Evolutionary conservation across 1,140 invertebrate species (phyloP).

Genomic region (Solenopsis fugax): DNA sequence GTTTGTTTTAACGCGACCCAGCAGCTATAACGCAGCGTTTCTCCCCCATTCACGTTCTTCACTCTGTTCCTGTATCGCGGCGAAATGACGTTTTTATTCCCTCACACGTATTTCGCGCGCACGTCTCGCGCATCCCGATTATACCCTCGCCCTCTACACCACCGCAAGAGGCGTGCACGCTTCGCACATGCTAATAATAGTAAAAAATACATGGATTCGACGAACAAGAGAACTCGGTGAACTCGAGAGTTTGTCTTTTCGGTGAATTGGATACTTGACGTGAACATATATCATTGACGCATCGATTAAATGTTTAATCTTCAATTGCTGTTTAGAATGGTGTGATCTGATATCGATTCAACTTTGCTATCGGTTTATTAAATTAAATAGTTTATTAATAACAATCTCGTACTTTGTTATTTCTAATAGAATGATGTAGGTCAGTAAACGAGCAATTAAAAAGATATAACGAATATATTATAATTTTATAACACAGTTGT

Average conservation of each 20-base stretch:
- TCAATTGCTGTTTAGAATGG: background rate
- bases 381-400: slow-evolving; percentile 16
- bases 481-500: too few relatives aligned
- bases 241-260: background rate
- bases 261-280: background rate
- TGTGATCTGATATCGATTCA: background rate
- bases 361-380: slow-evolving; percentile 10
- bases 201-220: background rate
- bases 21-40: slow-evolving; percentile 33
- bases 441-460: too few relatives aligned
- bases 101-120: background rate
- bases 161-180: background rate
- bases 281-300: background rate
- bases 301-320: slow-evolving; percentile 13
- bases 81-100: slow-evolving; percentile 41
- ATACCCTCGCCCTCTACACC: background rate
- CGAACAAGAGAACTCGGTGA: background rate
- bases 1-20: slow-evolving; percentile 73
- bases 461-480: too few relatives aligned
- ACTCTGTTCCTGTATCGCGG: background rate
- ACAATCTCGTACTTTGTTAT: too few relatives aligned
- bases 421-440: too few relatives aligned
- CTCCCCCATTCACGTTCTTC: background rate
- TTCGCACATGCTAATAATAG: background rate
- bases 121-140: slow-evolving; percentile 30